Conservation (phyloP, 2,113 vertebrate species). For the Crotalus viridis region DNA sequence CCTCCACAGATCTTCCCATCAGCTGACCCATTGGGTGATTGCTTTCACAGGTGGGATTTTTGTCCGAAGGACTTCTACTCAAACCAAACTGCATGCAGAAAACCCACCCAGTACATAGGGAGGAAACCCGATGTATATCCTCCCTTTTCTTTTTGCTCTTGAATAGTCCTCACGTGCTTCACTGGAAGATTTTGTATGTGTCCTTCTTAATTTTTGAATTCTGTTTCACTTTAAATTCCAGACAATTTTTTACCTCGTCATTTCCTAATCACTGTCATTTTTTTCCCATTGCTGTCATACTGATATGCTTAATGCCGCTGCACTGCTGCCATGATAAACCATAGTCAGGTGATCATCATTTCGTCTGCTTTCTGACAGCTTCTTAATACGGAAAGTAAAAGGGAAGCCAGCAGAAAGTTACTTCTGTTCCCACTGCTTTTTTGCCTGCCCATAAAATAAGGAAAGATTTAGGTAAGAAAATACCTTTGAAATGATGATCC, state of each 20-base stretch:
- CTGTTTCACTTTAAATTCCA: background rate
- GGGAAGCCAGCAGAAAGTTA: background rate
- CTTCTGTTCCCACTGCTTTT: background rate
- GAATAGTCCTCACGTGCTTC: background rate
- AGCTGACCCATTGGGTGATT: background rate
- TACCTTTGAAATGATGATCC: background rate
- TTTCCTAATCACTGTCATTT: background rate
- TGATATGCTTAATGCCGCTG: background rate
- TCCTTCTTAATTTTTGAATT: background rate
- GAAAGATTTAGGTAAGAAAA: background rate
- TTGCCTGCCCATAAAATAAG: background rate
- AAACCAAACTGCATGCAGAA: background rate
- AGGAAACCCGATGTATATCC: background rate
- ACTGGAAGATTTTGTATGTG: background rate
- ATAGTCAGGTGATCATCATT: background rate
- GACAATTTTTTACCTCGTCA: background rate
- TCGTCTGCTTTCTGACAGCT: background rate
- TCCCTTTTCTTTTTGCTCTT: background rate
- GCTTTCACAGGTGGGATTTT: background rate
- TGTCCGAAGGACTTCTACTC: background rate
- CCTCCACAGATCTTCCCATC: background rate
- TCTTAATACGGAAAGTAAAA: background rate
- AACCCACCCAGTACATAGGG: background rate
- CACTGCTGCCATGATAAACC: background rate
- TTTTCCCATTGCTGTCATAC: background rate